Evolutionary conservation across 2,113 vertebrate genomes (phyloP).

Genomic region (Melospiza melodia): DNA sequence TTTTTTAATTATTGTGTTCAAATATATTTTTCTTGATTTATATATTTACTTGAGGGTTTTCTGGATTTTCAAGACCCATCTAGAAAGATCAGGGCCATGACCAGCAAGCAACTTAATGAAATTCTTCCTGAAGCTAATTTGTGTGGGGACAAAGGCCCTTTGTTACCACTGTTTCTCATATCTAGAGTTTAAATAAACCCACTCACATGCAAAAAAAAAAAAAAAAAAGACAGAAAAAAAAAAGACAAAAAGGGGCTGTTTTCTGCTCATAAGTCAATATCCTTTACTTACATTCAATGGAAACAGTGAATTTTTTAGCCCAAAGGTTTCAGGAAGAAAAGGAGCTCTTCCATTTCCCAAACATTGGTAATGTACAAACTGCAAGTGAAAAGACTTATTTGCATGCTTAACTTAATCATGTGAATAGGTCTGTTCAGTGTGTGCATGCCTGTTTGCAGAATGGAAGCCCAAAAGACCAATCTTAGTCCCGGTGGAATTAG

Average conservation of each 20-base stretch:
- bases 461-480: slow-evolving; percentile 41
- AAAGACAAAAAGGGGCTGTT: accelerated
- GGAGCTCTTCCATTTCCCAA: neutral
- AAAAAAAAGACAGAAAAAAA: neutral
- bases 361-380: neutral
- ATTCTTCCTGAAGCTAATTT: neutral
- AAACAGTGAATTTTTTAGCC: neutral
- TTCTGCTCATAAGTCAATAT: neutral
- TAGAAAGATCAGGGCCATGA: neutral
- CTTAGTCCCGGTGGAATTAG: neutral
- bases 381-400: slow-evolving; percentile 43
- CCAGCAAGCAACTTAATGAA: neutral
- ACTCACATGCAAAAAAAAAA: neutral
- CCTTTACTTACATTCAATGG: neutral
- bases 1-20: neutral
- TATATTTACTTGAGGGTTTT: neutral
- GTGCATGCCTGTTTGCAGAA: neutral
- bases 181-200: neutral
- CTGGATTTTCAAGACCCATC: neutral
- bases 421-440: slow-evolving; percentile 48
- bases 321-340: neutral
- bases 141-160: neutral
- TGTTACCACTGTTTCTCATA: neutral
- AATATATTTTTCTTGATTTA: neutral
- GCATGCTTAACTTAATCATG: slow-evolving; percentile 43